Evolutionary conservation across 2,888 invertebrate genomes (phyloP), one percentile per base, ranked within the genome.

Genomic region (Slavum lentiscoides): DNA sequence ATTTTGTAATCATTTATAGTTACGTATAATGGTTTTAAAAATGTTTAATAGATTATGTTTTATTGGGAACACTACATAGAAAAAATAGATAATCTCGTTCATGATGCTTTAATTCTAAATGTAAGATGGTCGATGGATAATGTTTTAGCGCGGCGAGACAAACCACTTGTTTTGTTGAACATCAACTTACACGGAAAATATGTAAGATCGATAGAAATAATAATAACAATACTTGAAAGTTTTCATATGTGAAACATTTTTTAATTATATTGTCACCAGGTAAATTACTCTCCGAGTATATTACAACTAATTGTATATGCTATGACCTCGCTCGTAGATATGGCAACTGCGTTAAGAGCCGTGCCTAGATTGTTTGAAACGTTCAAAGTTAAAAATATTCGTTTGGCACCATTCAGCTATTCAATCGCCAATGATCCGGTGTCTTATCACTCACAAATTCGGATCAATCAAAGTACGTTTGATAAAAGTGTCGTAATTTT

Each of bases 121-220:
- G 62, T 70, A 5, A 21, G 37, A 64, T 64, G 19, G 17, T 80
- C 80, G 8, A 21, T 80, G 72, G 43, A 66, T n/a, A 72, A 80
- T 13, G 15, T n/a, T 55, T 43, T 66, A 15, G 15, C 19, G 3
- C 58, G 55, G 30, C 17, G 64, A 23, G 11, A 17, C 1, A 19
- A 55, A 4, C 39, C 39, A 0, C 15, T 80, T 15, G 61, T 68
- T 76, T 19, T n/a, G 9, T 72, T 80, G 21, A 37, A 23, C n/a
- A 37, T 80, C 23, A 53, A 55, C 11, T 55, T 80, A 39, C n/a
- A 70, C 3, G 70, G 53, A 2, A 37, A 21, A 39, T 2, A 61
- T 7, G 77, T 80, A 58, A 43, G 75, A 43, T 49, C 30, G 7
- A 53, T 19, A 30, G 37, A 64, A 53, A 37, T n/a, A 15, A 19